phyloP scores from a whole-genome alignment of 2,888 invertebrate genomes.

The Endotricha flammealis region DNA sequence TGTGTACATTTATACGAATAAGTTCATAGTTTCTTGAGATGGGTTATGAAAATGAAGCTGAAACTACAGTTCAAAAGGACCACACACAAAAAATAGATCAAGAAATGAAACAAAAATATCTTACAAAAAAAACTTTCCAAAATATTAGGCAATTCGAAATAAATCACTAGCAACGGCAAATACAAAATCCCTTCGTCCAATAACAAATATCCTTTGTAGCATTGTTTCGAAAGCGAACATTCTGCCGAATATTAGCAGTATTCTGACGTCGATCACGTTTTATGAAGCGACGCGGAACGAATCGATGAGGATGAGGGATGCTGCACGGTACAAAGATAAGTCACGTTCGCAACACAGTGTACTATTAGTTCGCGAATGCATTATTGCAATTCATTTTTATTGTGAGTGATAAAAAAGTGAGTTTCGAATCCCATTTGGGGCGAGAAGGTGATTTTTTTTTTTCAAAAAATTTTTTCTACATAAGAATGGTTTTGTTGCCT shows the following conservation, averaged over 20 bases:
- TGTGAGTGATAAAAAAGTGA: not conserved
- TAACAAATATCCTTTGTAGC: not conserved
- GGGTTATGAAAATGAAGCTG: too few relatives aligned
- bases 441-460: too few relatives aligned
- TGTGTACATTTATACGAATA: too few relatives aligned
- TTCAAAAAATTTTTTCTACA: too few relatives aligned
- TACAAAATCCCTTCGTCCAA: not conserved
- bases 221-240: conserved; percentile 30
- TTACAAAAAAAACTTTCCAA: too few relatives aligned
- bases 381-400: conserved; percentile 9
- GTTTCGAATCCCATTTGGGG: not conserved
- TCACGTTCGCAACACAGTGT: conserved; percentile 42
- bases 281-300: conserved; percentile 47
- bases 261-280: conserved; percentile 37
- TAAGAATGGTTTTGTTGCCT: too few relatives aligned
- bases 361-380: conserved; percentile 34
- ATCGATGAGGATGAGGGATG: conserved; percentile 56
- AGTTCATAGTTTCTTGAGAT: too few relatives aligned
- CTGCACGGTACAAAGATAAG: conserved; percentile 51
- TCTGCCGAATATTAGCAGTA: conserved; percentile 24
- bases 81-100: too few relatives aligned
- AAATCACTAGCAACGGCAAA: conserved; percentile 2
- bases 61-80: too few relatives aligned
- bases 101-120: too few relatives aligned
- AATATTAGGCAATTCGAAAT: not conserved